Evolutionary conservation across 2,888 invertebrate species (phyloP).

Genomic region (Carabus problematicus): DNA sequence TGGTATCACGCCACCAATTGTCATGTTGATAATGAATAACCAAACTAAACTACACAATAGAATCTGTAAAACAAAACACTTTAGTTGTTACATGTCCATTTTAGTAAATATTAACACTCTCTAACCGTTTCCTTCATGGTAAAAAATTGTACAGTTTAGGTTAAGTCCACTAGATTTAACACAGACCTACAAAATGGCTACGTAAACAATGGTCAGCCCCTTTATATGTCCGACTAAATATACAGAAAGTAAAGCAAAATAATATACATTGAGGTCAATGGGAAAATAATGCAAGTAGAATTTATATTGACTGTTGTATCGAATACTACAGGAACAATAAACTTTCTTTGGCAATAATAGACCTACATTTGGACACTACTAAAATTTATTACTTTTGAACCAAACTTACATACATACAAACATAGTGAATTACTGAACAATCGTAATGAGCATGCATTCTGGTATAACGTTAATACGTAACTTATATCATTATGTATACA

Average conservation of each 20-base stretch:
- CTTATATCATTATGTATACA: background rate
- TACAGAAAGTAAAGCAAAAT: constrained; percentile 35
- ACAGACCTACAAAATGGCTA: constrained; percentile 11
- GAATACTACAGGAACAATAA: constrained; percentile 18
- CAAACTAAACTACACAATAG: background rate
- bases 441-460: background rate
- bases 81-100: background rate
- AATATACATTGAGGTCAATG: constrained; percentile 35
- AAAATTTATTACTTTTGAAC: too few relatives aligned
- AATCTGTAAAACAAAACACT: constrained; percentile 2
- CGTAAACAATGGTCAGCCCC: constrained; percentile 15
- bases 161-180: background rate
- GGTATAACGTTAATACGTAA: background rate
- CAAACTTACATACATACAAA: background rate
- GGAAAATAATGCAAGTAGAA: constrained; percentile 27
- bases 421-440: constrained; percentile 1
- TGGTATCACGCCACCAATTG: background rate
- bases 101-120: background rate
- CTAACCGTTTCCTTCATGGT: constrained; percentile 30
- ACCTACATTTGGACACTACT: too few relatives aligned
- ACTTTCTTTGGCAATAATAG: constrained; percentile 28
- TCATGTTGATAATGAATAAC: background rate
- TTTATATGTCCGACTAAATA: constrained; percentile 29
- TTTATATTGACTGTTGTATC: constrained; percentile 8
- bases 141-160: background rate